A percentile compares a stretch with the other conserved stretches of the same genome.
phyloP scores from a whole-genome alignment of 2,797 vertebrate species.

The Pseudopleuronectes americanus region DNA sequence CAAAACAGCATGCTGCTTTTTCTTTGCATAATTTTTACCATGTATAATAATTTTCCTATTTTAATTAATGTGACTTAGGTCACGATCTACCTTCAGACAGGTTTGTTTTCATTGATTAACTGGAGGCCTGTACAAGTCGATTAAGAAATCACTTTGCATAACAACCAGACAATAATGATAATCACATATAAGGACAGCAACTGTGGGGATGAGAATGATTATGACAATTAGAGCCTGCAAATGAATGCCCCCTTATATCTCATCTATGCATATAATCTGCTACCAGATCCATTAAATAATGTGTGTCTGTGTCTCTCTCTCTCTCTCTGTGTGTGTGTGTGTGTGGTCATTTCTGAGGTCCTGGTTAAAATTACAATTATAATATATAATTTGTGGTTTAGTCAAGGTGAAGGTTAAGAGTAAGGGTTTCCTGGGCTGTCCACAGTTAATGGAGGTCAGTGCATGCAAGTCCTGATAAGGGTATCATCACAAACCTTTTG shows the following conservation, averaged over 20 bases:
- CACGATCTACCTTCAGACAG: conserved; percentile 3
- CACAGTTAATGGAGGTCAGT: too few species aligned
- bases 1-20: too few species aligned
- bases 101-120: conserved; percentile 38
- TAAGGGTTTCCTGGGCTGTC: too few species aligned
- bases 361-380: too few species aligned
- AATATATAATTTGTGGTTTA: too few species aligned
- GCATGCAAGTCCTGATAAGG: too few species aligned
- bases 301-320: neutral
- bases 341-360: too few species aligned
- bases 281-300: conserved; percentile 37
- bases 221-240: conserved; percentile 49
- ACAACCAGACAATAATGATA: conserved; percentile 48
- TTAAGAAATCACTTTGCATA: conserved; percentile 29
- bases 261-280: conserved; percentile 36
- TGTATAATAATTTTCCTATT: too few species aligned
- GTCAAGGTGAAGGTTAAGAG: too few species aligned
- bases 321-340: neutral
- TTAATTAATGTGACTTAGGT: too few species aligned
- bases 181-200: conserved; percentile 21
- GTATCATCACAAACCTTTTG: too few species aligned
- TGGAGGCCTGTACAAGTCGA: conserved; percentile 28
- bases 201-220: conserved; percentile 49
- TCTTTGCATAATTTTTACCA: too few species aligned
- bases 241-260: conserved; percentile 53